Evolutionary conservation across 2,113 vertebrate species (phyloP).

Genomic region (Microcebus jonahi): DNA sequence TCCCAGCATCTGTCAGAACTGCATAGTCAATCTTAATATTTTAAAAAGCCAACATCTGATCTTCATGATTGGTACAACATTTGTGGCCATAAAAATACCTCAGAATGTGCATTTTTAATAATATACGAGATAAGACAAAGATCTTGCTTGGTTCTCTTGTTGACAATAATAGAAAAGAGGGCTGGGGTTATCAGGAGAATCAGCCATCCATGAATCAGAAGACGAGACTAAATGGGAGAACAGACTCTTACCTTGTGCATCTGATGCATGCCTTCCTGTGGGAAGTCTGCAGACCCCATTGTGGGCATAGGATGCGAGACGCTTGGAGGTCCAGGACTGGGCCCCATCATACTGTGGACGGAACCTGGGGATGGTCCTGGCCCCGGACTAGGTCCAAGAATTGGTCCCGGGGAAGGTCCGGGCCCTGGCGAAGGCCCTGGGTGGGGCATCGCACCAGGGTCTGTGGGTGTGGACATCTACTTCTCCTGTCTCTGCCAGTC

Average conservation of each 20-base stretch:
- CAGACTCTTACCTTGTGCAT: constrained; percentile 94
- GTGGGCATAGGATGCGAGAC: constrained; percentile 91
- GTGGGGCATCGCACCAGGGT: constrained; percentile 95
- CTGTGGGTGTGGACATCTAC: constrained; percentile 96
- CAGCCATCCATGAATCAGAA: background rate
- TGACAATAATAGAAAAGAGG: background rate
- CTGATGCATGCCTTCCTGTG: constrained; percentile 94
- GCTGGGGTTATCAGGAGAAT: background rate
- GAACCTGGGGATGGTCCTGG: constrained; percentile 97
- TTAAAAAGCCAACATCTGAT: constrained; percentile 46
- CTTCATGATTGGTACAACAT: background rate
- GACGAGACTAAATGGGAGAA: background rate
- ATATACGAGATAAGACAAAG: background rate
- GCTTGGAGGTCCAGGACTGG: constrained; percentile 95
- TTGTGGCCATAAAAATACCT: constrained; percentile 8
- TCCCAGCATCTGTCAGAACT: background rate
- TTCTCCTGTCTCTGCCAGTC: constrained; percentile 78
- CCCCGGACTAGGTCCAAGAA: constrained; percentile 96
- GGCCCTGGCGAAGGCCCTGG: constrained; percentile 97
- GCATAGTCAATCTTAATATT: background rate
- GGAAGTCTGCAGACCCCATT: constrained; percentile 92
- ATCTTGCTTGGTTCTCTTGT: constrained; percentile 8
- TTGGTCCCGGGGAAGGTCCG: constrained; percentile 97
- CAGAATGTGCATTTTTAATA: constrained; percentile 31
- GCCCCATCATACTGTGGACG: constrained; percentile 99